Evolutionary conservation across 2,888 invertebrate genomes (phyloP).

Genomic region (Melanophora roralis): DNA sequence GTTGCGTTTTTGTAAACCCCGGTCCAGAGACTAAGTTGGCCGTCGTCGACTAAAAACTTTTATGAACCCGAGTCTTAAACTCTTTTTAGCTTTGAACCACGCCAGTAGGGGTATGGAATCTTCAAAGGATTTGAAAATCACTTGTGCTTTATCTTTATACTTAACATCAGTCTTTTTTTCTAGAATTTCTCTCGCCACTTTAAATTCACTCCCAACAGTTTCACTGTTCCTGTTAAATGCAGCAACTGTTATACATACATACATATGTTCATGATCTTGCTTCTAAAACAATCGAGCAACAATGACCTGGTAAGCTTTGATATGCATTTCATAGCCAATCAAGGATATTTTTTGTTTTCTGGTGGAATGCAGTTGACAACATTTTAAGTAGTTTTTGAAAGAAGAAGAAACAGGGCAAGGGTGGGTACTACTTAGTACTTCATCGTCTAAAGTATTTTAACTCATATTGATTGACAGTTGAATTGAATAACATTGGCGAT

Average conservation of each 20-base stretch:
- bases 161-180: not conserved
- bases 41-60: too few relatives aligned
- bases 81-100: too few relatives aligned
- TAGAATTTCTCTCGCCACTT: not conserved
- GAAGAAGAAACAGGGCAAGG: conserved; percentile 20
- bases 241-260: conserved; percentile 27
- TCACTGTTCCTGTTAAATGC: conserved; percentile 35
- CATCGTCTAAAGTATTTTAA: conserved; percentile 65
- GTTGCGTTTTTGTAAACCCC: too few relatives aligned
- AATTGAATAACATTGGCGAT: conserved; percentile 75
- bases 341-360: conserved; percentile 3
- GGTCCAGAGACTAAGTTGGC: too few relatives aligned
- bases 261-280: too few relatives aligned
- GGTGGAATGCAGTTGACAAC: conserved; percentile 49
- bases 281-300: not conserved
- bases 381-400: conserved; percentile 52
- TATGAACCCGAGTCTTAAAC: too few relatives aligned
- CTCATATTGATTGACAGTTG: conserved; percentile 76
- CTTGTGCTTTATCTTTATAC: too few relatives aligned
- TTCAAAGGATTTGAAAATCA: too few relatives aligned
- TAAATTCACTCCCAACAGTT: too few relatives aligned
- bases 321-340: not conserved
- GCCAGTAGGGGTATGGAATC: too few relatives aligned
- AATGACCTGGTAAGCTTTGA: not conserved
- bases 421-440: conserved; percentile 20